Percentiles rank a stretch among this genome's conserved stretches.
Conservation (phyloP, 2,797 vertebrate species). For the Pseudotriccus pelzelni region DNA sequence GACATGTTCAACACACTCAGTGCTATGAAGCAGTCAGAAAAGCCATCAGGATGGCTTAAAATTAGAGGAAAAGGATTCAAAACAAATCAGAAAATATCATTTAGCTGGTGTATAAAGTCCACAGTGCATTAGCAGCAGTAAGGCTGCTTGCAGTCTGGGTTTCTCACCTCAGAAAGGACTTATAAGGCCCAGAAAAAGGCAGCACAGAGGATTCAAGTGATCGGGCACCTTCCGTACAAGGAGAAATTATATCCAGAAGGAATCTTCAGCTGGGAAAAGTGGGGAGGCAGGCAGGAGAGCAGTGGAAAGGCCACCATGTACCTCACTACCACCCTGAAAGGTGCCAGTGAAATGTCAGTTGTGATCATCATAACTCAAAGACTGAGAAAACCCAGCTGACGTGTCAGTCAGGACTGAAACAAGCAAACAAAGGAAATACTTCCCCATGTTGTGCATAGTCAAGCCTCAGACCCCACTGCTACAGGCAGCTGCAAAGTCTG, state of each 20-base stretch:
- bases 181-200: background rate
- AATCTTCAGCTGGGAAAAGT: background rate
- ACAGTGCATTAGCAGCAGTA: background rate
- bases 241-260: background rate
- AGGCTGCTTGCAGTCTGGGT: background rate
- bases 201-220: background rate
- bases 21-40: background rate
- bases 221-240: background rate
- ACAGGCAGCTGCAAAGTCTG: background rate
- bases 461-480: background rate
- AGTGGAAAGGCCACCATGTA: background rate
- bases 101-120: background rate
- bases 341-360: background rate
- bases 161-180: background rate
- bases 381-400: background rate
- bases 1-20: background rate
- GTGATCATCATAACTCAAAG: background rate
- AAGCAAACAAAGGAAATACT: background rate
- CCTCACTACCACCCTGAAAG: background rate
- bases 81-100: background rate
- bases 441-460: fast-evolving
- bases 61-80: background rate
- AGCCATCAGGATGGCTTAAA: background rate
- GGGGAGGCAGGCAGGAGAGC: background rate
- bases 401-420: background rate